phyloP scores from a whole-genome alignment of 1,140 invertebrate species.

The Philopotamus ludificatus region DNA sequence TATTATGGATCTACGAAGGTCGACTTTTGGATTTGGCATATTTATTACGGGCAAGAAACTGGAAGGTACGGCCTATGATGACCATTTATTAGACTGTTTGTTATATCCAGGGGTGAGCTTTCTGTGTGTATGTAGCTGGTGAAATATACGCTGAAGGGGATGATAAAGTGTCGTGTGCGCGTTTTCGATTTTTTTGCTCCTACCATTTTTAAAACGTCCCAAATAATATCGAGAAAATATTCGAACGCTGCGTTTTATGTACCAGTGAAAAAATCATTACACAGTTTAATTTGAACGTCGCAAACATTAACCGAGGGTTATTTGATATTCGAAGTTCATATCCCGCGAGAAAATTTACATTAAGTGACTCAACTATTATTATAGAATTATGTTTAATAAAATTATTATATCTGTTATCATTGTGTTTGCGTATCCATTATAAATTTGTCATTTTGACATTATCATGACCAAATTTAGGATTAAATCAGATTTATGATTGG shows the following conservation, averaged over 20 bases:
- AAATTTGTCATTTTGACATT: too few species aligned
- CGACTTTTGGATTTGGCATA: constrained; percentile 18
- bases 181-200: neutral
- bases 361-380: too few species aligned
- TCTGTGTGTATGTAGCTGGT: neutral
- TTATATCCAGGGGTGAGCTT: neutral
- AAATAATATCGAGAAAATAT: neutral
- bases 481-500: too few species aligned
- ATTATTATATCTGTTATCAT: too few species aligned
- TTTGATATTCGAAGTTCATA: neutral
- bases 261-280: neutral
- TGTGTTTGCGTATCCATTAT: too few species aligned
- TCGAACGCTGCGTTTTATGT: neutral
- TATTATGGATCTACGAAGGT: too few species aligned
- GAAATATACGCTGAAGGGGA: neutral
- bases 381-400: too few species aligned
- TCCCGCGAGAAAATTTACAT: constrained; percentile 1
- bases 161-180: neutral
- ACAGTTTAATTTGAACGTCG: neutral
- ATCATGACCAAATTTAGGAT: too few species aligned
- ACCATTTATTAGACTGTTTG: constrained; percentile 16
- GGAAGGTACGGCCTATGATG: constrained; percentile 12
- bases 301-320: neutral
- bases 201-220: neutral
- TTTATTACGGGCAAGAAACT: constrained; percentile 12